These are phyloP conservation scores for Cyprinodon variegatus DNA, from an alignment of 2,113 vertebrate genomes.

Conservation along the genomic window DNA sequence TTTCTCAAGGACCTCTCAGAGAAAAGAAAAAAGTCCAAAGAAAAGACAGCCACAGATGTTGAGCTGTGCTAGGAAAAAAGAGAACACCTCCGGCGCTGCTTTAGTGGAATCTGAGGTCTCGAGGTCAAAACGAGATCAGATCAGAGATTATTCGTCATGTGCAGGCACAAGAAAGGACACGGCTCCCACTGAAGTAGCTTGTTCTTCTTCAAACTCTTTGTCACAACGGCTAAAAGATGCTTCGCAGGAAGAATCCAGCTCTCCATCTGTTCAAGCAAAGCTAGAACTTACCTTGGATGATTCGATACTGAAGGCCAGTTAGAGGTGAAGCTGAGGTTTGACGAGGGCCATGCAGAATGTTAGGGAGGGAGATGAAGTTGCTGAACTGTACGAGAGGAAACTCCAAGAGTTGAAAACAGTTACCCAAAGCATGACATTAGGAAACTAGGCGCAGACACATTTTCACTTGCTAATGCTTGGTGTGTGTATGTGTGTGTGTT, in stretches of 20 bases:
- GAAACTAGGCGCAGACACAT: background rate
- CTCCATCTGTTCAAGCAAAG: constrained; percentile 23
- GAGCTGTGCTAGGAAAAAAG: constrained; percentile 46
- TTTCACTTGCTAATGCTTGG: constrained; percentile 1
- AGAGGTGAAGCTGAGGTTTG: constrained; percentile 64
- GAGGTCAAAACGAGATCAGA: constrained; percentile 5
- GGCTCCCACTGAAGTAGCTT: constrained; percentile 35
- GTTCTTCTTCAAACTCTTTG: constrained; percentile 56
- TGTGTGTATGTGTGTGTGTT: constrained; percentile 44
- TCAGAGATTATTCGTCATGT: constrained; percentile 12
- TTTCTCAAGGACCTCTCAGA: constrained; percentile 55
- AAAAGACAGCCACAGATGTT: background rate
- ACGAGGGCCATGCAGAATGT: constrained; percentile 61
- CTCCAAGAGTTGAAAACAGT: constrained; percentile 68
- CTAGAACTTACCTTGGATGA: constrained; percentile 20
- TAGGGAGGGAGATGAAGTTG: constrained; percentile 43
- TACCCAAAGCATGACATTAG: constrained; percentile 4
- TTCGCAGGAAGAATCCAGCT: constrained; percentile 16
- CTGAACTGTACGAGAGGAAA: constrained; percentile 66
- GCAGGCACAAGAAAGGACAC: constrained; percentile 10
- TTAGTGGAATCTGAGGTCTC: constrained; percentile 24
- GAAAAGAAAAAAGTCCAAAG: constrained; percentile 12
- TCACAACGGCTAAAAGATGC: constrained; percentile 34
- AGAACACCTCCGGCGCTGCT: constrained; percentile 47
- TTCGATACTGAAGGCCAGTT: constrained; percentile 57